Evolutionary conservation across 2,113 vertebrate genomes (phyloP).

Genomic region (Uropsilus gracilis): DNA sequence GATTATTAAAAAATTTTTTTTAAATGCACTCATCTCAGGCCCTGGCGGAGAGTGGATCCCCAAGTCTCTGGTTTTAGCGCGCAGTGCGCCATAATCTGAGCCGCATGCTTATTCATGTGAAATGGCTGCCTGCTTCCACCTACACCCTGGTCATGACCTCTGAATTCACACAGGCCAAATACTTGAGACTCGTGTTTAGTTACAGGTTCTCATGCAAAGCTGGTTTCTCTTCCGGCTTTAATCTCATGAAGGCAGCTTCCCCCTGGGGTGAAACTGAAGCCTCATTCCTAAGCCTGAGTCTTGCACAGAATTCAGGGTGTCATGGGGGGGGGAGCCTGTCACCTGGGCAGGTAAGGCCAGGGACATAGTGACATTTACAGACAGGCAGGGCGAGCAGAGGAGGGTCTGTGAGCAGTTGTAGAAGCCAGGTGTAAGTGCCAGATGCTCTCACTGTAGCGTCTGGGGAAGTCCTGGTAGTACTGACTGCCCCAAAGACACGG

Average conservation of each 20-base stretch:
- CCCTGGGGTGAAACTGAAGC: not conserved
- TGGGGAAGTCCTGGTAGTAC: not conserved
- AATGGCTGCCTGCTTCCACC: not conserved
- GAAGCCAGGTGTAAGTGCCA: too few relatives aligned
- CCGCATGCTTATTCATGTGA: not conserved
- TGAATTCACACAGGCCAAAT: not conserved
- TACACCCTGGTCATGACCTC: not conserved
- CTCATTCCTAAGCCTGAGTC: not conserved
- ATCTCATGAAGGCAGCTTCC: not conserved
- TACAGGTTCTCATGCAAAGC: not conserved
- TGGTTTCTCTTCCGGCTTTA: conserved; percentile 10
- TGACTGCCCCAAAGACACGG: not conserved
- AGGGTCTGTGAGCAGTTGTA: too few relatives aligned
- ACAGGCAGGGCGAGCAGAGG: too few relatives aligned
- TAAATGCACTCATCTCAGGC: too few relatives aligned
- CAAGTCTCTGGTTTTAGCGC: not conserved
- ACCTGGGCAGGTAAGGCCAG: not conserved
- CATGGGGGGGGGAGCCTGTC: not conserved
- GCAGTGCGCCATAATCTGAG: not conserved
- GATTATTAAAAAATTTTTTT: too few relatives aligned
- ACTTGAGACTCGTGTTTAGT: not conserved
- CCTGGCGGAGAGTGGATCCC: not conserved
- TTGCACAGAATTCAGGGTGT: not conserved
- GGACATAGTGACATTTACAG: not conserved
- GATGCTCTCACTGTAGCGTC: not conserved